phyloP scores from a whole-genome alignment of 2,797 vertebrate genomes.

The Falco biarmicus region DNA sequence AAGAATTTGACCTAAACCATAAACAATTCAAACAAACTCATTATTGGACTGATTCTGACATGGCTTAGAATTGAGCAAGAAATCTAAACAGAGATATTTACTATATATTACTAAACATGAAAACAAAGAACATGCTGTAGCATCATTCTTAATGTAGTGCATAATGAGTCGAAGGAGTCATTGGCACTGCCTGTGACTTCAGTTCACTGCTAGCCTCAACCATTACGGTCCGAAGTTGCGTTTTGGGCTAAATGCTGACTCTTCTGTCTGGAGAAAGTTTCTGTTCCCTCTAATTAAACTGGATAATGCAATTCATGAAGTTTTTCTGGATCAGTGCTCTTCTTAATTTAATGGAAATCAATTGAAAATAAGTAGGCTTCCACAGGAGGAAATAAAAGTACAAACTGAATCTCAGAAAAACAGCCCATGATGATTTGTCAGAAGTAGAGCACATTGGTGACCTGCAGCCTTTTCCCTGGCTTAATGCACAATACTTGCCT shows the following conservation, averaged over 20 bases:
- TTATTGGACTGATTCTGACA: not conserved
- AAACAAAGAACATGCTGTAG: not conserved
- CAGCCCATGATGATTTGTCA: slow-evolving; percentile 37
- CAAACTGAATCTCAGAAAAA: slow-evolving; percentile 68
- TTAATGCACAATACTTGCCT: not conserved
- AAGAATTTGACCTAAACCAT: not conserved
- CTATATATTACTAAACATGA: not conserved
- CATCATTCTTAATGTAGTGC: slow-evolving; percentile 21
- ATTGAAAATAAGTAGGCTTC: slow-evolving; percentile 72
- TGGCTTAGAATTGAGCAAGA: not conserved
- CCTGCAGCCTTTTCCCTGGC: not conserved
- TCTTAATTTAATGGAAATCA: slow-evolving; percentile 73
- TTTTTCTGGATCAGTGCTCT: slow-evolving; percentile 74
- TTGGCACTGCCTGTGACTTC: slow-evolving; percentile 17
- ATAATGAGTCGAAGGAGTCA: slow-evolving; percentile 18
- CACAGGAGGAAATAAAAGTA: slow-evolving; percentile 57
- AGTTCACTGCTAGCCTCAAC: not conserved
- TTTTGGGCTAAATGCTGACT: slow-evolving; percentile 55
- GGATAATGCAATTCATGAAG: slow-evolving; percentile 73
- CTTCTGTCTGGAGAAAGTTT: slow-evolving; percentile 62
- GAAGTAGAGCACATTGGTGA: not conserved
- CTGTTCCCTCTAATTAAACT: slow-evolving; percentile 77
- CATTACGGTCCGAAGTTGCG: slow-evolving; percentile 28
- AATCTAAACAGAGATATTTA: not conserved
- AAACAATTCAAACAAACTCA: not conserved